Evolutionary conservation across 2,113 vertebrate species (phyloP).

Genomic region (Scytalopus superciliaris): DNA sequence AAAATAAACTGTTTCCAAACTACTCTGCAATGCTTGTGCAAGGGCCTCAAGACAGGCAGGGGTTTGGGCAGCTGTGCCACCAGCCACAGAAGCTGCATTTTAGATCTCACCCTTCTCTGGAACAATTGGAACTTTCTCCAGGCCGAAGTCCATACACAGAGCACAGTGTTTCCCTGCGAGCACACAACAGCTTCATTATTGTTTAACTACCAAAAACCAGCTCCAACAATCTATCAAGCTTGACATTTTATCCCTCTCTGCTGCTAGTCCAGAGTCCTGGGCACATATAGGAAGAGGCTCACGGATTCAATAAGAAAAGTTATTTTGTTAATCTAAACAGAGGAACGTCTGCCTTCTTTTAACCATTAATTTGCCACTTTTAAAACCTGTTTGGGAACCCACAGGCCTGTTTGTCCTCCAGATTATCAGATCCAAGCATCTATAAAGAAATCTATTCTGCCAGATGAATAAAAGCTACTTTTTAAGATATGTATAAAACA

Average conservation of each 20-base stretch:
- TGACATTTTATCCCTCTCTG: constrained; percentile 42
- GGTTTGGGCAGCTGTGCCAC: constrained; percentile 58
- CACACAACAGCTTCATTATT: constrained; percentile 65
- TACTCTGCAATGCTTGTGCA: constrained; percentile 36
- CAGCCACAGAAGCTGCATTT: constrained; percentile 57
- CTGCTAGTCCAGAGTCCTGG: neutral
- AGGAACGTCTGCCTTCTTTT: neutral
- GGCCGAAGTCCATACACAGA: constrained; percentile 59
- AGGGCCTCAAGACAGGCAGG: constrained; percentile 9
- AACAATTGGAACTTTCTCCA: constrained; percentile 68
- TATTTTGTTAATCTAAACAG: constrained; percentile 8
- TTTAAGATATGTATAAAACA: neutral
- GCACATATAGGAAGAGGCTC: neutral
- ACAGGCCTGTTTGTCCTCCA: neutral
- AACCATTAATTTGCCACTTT: neutral
- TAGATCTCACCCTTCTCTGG: neutral
- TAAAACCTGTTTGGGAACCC: neutral
- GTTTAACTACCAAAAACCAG: constrained; percentile 66
- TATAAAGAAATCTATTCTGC: neutral
- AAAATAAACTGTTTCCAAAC: constrained; percentile 70
- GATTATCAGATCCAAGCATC: neutral
- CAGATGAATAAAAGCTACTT: constrained; percentile 6
- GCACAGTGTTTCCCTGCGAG: constrained; percentile 62
- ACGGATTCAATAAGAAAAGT: neutral
- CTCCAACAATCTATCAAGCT: constrained; percentile 62